Evolutionary conservation across 1,140 invertebrate genomes (phyloP).

Genomic region (Holotrichia oblita): DNA sequence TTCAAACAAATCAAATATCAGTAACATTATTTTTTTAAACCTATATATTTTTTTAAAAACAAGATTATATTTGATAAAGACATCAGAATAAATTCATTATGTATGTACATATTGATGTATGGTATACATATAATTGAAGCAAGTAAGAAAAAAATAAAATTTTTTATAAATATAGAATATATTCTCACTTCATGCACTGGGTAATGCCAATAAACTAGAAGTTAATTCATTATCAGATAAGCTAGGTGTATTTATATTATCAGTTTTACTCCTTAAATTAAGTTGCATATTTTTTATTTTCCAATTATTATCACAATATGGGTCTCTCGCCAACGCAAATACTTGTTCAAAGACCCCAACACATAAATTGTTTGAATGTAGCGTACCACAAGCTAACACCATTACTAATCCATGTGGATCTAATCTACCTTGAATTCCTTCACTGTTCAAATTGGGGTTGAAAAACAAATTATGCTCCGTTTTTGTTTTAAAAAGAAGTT

Average conservation of each 20-base stretch:
- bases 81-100: no score
- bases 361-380: slow-evolving; percentile 64
- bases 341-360: slow-evolving; percentile 73
- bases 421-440: slow-evolving; percentile 66
- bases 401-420: slow-evolving; percentile 70
- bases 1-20: no score
- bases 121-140: no score
- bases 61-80: no score
- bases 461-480: slow-evolving; percentile 65
- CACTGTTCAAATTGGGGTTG: slow-evolving; percentile 67
- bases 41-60: no score
- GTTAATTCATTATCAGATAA: slow-evolving; percentile 52
- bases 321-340: slow-evolving; percentile 70
- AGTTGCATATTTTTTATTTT: slow-evolving; percentile 67
- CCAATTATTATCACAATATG: slow-evolving; percentile 68
- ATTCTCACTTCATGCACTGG: slow-evolving; percentile 2
- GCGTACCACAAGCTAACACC: slow-evolving; percentile 69
- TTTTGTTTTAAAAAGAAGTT: slow-evolving; percentile 59
- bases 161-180: background rate
- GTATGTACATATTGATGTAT: no score
- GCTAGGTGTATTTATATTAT: slow-evolving; percentile 41
- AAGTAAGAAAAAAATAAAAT: background rate
- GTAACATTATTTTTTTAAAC: no score
- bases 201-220: slow-evolving; percentile 47
- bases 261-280: slow-evolving; percentile 55